phyloP scores from a whole-genome alignment of 1,140 invertebrate species.

The Aphaenogaster ashmeadi region DNA sequence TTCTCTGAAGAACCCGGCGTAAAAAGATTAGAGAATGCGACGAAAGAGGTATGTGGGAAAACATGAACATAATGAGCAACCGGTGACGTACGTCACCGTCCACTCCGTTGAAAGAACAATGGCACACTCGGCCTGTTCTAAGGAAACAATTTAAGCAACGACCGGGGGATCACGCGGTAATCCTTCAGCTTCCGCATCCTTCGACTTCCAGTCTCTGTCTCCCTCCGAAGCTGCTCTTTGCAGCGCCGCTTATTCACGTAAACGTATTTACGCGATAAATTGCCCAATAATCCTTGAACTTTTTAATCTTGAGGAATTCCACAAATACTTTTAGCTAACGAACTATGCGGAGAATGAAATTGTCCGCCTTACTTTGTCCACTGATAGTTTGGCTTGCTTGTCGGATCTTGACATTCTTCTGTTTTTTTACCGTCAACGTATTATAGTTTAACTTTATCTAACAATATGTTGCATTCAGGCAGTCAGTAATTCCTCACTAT shows the following conservation, averaged over 20 bases:
- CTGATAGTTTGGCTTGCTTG: background rate
- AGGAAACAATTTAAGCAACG: constrained; percentile 72
- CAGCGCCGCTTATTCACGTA: background rate
- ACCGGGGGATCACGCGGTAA: constrained; percentile 44
- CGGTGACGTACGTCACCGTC: constrained; percentile 70
- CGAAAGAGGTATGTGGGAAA: constrained; percentile 53
- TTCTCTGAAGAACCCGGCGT: constrained; percentile 58
- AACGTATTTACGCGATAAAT: constrained; percentile 1
- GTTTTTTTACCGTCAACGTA: background rate
- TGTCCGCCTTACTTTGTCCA: background rate
- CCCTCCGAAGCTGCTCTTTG: background rate
- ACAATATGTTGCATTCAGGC: background rate
- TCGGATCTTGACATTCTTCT: background rate
- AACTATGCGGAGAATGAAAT: background rate
- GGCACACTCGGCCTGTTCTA: constrained; percentile 51
- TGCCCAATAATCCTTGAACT: background rate
- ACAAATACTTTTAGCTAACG: constrained; percentile 13
- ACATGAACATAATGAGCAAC: constrained; percentile 70
- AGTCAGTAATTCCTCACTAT: background rate
- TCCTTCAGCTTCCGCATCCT: constrained; percentile 63
- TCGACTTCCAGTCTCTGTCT: constrained; percentile 37
- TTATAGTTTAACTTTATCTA: background rate
- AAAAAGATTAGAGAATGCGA: constrained; percentile 58
- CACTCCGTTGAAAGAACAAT: constrained; percentile 69
- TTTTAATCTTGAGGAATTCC: constrained; percentile 41